Evolutionary conservation across 1,140 invertebrate genomes (phyloP).

Genomic region (Xylocopa sonorina): DNA sequence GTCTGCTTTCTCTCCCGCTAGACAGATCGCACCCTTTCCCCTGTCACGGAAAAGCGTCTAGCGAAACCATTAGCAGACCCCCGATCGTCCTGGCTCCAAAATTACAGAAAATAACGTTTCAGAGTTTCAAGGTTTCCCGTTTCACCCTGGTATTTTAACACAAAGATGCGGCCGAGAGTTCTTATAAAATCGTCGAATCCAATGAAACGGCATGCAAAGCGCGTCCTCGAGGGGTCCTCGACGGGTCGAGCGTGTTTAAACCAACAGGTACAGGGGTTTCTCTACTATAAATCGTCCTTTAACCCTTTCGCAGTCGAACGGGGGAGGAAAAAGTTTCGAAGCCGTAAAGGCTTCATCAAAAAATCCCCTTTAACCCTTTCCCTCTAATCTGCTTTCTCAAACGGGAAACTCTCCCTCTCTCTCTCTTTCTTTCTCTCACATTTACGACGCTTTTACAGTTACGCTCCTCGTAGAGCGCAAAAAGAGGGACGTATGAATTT

Average conservation of each 20-base stretch:
- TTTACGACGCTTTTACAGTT: constrained; percentile 67
- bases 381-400: constrained; percentile 51
- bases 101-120: not conserved
- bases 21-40: constrained; percentile 53
- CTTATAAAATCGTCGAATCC: not conserved
- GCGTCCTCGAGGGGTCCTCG: not conserved
- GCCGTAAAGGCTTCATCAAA: constrained; percentile 56
- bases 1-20: constrained; percentile 49
- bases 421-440: not conserved
- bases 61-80: constrained; percentile 8
- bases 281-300: constrained; percentile 34
- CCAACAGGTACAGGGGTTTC: constrained; percentile 1
- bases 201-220: not conserved
- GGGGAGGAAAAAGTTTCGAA: constrained; percentile 36
- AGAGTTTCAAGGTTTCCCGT: not conserved
- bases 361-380: constrained; percentile 59
- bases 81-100: not conserved
- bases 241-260: not conserved
- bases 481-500: not conserved
- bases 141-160: not conserved
- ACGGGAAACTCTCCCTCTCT: not conserved
- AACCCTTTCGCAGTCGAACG: constrained; percentile 15
- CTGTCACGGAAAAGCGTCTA: constrained; percentile 23
- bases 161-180: no score
- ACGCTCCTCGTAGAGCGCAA: not conserved